Evolutionary conservation across 2,113 vertebrate species (phyloP), one percentile per base, ranked within the genome.

Genomic region (Hypocryptadius cinnamomeus): DNA sequence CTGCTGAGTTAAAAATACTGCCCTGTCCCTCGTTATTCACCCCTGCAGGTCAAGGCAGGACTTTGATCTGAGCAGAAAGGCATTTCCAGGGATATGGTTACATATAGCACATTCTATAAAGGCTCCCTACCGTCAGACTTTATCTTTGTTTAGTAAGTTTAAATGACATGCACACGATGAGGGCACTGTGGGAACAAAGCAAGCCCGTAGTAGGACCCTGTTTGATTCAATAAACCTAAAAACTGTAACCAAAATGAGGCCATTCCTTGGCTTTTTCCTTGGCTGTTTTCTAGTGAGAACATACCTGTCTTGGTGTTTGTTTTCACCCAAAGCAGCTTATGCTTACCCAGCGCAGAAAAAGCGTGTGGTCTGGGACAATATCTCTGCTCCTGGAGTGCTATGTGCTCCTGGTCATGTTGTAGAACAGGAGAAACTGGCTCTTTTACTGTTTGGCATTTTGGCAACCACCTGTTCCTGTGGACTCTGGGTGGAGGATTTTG

Each of bases 31-130:
- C 87, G 42, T 87, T 64, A 74, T 56, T 94, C 82, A 78, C 31
- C 56, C 79, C 15, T 2, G 17, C 76, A 78, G 68, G 87, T 94
- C 93, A 80, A 79, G 87, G 51, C 85, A 91, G 56, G 57, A 60
- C 82, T 93, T 91, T 91, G 93, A 92, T 93, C 76, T 96, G 84
- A 89, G 72, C 6, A 8, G 63, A 94, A 88, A 91, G 85, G 79
- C 93, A 94, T 95, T 86, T 56, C 30, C 25, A 64, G 51, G 77
- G 90, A 80, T 89, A 88, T 13, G 48, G 56, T 94, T 93, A 94
- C 94, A 93, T 57, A 40, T 83, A 91, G 86, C 82, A 83, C 25
- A 65, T 85, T 60, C 89, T 94, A 19, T 70, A 70, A 88, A 39
- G 48, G 44, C 25, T 93, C 56, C 79, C 91, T 0, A 0, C 51